Evolutionary conservation across 1,140 invertebrate species (phyloP), one percentile per base, ranked within the genome.

Genomic region (Caenorhabditis briggsae): DNA sequence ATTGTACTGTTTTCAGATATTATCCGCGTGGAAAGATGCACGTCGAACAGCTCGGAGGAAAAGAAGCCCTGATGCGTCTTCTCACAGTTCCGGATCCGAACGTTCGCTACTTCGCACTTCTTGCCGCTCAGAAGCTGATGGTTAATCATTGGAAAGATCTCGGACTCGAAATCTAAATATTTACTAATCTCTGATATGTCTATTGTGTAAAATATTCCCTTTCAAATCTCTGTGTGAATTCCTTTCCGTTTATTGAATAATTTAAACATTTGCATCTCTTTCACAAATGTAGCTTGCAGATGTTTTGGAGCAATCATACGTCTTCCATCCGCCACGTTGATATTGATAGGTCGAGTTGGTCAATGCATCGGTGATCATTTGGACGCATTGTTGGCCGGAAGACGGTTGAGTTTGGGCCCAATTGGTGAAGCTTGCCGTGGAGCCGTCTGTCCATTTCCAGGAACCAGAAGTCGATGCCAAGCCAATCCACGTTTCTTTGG

Each of bases 51-150:
- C 93, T 99, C 84, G 97, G 97, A 82, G 98, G 97, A 8, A 99
- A 99, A 93, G 96, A 98, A 93, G 94, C 96, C 84, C 97, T 99
- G 0, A 99, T 99, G 98, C 96, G 97, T 92, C 95, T 98, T 56
- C 93, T 99, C 46, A 95, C 95, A 61, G 97, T 99, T 92, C 96
- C 97, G 91, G 98, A 99, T 94, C 96, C 97, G 56, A 99, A 98
- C 94, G 98, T 99, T 14, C 95, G 97, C 89, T 99, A 99, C 91
- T 97, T 99, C 93, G 97, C 98, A 25, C 94, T 99, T 50, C 94
- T 99, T 56, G 97, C 97, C 82, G 97, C 99, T 46, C 98, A 99
- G 93, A 99, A 99, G 94, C 94, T 99, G 58, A 99, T 99, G 98
- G 97, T 99, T 61, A 97, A 99, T 92, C 99, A 99, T 93, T 97